These are phyloP conservation scores for Drosophila ananassae DNA, from an alignment of 1,140 invertebrate species.

Conservation along the genomic window DNA sequence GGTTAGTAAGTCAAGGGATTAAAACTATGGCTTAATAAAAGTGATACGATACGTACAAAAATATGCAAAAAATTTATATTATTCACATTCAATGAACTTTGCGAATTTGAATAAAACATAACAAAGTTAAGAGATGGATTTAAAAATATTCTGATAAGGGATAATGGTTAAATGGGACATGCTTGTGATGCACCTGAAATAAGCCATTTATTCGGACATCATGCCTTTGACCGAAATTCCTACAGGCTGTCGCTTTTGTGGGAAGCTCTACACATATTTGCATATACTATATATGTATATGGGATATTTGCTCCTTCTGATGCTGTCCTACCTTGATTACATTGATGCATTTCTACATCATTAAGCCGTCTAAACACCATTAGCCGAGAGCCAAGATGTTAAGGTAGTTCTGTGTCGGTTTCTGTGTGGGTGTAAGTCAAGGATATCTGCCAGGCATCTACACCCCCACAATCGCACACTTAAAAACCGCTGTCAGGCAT, in stretches of 20 bases:
- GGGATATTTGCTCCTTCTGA: constrained; percentile 3
- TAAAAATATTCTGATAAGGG: no score
- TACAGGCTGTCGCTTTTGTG: constrained; percentile 24
- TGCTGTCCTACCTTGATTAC: constrained; percentile 69
- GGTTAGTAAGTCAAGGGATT: constrained; percentile 9
- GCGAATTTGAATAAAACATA: no score
- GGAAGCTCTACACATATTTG: background rate
- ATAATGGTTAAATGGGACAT: no score
- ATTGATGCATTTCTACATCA: constrained; percentile 80
- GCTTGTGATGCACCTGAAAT: constrained; percentile 46
- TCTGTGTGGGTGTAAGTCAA: constrained; percentile 31
- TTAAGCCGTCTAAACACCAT: constrained; percentile 75
- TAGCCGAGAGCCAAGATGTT: constrained; percentile 59
- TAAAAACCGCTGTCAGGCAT: background rate
- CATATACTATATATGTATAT: background rate
- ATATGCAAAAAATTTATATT: background rate
- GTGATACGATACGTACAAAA: background rate
- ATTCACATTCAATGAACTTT: no score
- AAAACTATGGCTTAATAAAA: constrained; percentile 10
- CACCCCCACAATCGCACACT: constrained; percentile 10
- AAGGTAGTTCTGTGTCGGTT: constrained; percentile 24
- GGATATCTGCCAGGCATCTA: constrained; percentile 32
- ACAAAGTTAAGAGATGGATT: no score
- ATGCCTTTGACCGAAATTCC: constrained; percentile 29
- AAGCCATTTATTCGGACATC: constrained; percentile 59